phyloP scores from a whole-genome alignment of 2,113 vertebrate species.

The Lutjanus erythropterus region DNA sequence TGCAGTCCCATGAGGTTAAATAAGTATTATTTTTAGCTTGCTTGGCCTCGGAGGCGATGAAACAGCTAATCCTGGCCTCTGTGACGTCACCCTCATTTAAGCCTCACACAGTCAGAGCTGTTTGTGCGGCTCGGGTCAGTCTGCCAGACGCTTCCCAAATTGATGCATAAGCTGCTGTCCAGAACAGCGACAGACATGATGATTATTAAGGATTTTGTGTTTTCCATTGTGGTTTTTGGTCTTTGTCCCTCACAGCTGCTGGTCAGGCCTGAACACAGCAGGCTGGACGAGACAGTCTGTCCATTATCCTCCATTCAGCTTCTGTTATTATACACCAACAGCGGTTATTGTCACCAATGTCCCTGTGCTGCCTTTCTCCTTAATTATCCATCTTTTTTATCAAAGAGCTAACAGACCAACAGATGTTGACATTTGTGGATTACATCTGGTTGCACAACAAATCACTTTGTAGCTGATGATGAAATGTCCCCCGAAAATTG shows the following conservation, averaged over 20 bases:
- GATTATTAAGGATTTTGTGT: conserved; percentile 42
- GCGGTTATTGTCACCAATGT: conserved; percentile 22
- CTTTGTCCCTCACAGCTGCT: conserved; percentile 60
- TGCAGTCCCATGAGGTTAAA: background rate
- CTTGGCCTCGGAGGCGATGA: conserved; percentile 35
- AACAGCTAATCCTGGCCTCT: conserved; percentile 49
- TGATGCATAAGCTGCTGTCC: conserved; percentile 46
- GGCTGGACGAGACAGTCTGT: conserved; percentile 12
- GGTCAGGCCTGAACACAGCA: conserved; percentile 37
- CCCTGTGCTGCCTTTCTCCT: background rate
- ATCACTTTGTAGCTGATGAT: background rate
- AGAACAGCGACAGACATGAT: conserved; percentile 45
- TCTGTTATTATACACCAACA: conserved; percentile 13
- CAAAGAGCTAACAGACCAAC: background rate
- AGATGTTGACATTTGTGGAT: conserved; percentile 2
- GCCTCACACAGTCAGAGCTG: conserved; percentile 22
- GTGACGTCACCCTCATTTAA: conserved; percentile 26
- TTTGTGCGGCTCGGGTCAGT: conserved; percentile 15
- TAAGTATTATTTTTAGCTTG: conserved; percentile 1
- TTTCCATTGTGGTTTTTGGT: conserved; percentile 36
- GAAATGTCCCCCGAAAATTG: background rate
- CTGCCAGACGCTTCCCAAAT: conserved; percentile 47
- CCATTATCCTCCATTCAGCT: conserved; percentile 46
- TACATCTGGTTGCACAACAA: background rate
- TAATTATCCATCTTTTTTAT: conserved; percentile 23